Percentiles rank a stretch among this genome's conserved stretches.
phyloP scores from a whole-genome alignment of 1,140 invertebrate genomes.

The Temnothorax longispinosus region DNA sequence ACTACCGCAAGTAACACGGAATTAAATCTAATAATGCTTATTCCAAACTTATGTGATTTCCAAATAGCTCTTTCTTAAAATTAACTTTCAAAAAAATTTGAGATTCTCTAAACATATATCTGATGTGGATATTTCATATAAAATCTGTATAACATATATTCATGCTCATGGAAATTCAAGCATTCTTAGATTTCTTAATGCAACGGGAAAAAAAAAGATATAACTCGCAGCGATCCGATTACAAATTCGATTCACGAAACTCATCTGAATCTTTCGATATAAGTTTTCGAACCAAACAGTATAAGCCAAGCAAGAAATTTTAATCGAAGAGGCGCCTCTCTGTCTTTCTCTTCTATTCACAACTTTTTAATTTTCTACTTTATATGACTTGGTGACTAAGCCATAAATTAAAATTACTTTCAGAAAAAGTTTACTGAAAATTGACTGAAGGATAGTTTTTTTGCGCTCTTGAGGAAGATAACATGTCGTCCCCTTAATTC shows the following conservation, averaged over 20 bases:
- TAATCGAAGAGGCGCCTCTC: neutral
- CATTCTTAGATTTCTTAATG: neutral
- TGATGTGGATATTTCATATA: neutral
- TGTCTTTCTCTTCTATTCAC: neutral
- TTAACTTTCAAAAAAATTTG: neutral
- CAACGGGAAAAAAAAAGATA: neutral
- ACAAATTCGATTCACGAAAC: neutral
- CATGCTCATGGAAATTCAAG: neutral
- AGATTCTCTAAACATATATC: neutral
- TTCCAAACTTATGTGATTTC: neutral
- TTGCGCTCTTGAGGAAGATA: neutral
- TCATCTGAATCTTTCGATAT: neutral
- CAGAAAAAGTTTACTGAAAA: conserved; percentile 12
- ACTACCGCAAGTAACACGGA: neutral
- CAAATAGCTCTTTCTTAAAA: neutral
- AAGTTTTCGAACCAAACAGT: neutral
- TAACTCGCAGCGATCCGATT: conserved; percentile 3
- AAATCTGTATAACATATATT: neutral
- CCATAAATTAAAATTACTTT: conserved; percentile 35
- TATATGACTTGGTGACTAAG: conserved; percentile 12
- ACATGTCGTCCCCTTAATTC: neutral
- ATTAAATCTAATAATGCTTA: neutral
- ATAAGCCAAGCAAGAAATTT: conserved; percentile 1
- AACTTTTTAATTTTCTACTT: conserved; percentile 40
- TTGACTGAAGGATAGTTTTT: conserved; percentile 1